These are phyloP conservation scores for Ficedula albicollis DNA, from an alignment of 2,797 vertebrate genomes.

Conservation along the genomic window DNA sequence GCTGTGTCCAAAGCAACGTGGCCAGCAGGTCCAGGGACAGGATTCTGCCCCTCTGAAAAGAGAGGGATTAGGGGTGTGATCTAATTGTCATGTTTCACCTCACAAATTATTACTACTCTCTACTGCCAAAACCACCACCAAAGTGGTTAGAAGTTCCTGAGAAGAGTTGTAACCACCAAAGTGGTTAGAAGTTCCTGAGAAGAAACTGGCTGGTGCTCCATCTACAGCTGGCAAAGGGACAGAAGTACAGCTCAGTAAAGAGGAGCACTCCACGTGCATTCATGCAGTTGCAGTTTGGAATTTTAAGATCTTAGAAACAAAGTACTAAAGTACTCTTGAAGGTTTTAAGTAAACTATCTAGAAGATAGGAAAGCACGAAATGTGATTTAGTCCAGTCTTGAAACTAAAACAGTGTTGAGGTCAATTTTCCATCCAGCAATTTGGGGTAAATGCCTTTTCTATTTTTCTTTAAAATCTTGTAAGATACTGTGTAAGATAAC, in stretches of 20 bases:
- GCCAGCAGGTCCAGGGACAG: too few relatives aligned
- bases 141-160: background rate
- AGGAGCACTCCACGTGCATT: accelerated
- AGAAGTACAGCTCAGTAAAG: background rate
- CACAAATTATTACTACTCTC: background rate
- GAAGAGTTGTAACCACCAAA: too few relatives aligned
- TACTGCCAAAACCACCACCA: too few relatives aligned
- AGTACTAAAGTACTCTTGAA: background rate
- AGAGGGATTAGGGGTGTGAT: background rate
- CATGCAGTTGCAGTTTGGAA: background rate
- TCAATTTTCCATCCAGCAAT: background rate
- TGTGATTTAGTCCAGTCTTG: background rate
- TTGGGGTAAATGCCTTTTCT: background rate
- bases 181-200: background rate
- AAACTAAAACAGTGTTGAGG: background rate
- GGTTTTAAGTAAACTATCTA: background rate
- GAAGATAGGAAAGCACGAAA: background rate
- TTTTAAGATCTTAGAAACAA: background rate
- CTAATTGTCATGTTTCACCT: background rate
- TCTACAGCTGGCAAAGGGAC: background rate
- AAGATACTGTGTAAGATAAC: background rate
- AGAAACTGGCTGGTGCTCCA: background rate
- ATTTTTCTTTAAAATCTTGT: background rate
- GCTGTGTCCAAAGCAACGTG: background rate
- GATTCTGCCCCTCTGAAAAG: background rate